Evolutionary conservation across 2,113 vertebrate species (phyloP).

Genomic region (Oncorhynchus kisutch): DNA sequence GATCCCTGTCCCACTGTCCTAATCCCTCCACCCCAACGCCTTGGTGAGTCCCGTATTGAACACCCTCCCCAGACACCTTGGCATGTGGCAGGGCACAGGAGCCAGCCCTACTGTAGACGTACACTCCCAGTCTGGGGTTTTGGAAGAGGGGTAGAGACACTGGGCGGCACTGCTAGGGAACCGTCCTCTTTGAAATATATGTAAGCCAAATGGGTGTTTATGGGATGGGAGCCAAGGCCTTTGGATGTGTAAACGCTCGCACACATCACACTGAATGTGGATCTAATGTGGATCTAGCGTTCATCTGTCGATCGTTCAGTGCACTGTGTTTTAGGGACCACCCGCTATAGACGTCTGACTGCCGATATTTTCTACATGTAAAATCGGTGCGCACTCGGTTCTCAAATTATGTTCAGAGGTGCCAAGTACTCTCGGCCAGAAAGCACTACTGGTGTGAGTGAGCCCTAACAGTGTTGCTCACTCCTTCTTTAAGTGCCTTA

Average conservation of each 20-base stretch:
- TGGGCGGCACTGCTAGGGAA: constrained; percentile 64
- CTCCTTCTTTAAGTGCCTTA: too few species aligned
- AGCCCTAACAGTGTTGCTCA: constrained; percentile 1
- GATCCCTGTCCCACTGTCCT: not conserved
- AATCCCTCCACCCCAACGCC: not conserved
- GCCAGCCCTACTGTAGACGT: constrained; percentile 7
- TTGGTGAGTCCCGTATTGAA: not conserved
- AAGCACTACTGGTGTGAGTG: too few species aligned
- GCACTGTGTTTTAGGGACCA: too few species aligned
- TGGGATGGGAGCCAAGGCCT: constrained; percentile 28
- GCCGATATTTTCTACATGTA: too few species aligned
- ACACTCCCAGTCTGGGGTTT: constrained; percentile 41
- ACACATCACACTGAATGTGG: too few species aligned
- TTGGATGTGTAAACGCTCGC: constrained; percentile 23
- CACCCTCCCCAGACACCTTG: constrained; percentile 36
- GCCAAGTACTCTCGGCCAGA: too few species aligned
- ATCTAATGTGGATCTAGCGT: too few species aligned
- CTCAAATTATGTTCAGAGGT: too few species aligned
- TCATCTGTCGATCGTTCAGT: too few species aligned
- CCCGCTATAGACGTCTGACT: too few species aligned
- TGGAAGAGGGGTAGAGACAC: constrained; percentile 66
- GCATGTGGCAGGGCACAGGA: constrained; percentile 39
- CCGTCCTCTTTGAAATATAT: constrained; percentile 48
- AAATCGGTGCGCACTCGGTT: too few species aligned
- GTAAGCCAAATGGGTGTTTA: constrained; percentile 23